Conservation (phyloP, 2,113 vertebrate genomes). For the Centropus bengalensis region DNA sequence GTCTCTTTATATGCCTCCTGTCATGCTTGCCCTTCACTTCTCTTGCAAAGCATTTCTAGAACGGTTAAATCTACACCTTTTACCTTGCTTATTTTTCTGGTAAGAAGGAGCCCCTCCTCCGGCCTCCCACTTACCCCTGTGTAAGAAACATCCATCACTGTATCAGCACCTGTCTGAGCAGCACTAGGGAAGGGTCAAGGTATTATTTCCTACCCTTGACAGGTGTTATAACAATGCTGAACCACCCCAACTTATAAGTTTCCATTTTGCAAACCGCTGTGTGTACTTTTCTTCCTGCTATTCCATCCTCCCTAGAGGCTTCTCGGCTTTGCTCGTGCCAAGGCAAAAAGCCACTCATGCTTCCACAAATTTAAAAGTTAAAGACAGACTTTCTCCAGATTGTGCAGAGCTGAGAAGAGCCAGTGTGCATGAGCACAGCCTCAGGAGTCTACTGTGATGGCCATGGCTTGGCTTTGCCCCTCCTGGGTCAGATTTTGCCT, state of each 20-base stretch:
- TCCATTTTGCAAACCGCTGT: neutral
- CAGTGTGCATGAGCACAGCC: accelerated
- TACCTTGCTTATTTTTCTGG: neutral
- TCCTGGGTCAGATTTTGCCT: neutral
- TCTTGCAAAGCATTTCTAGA: neutral
- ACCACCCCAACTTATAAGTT: neutral
- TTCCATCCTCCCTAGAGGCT: neutral
- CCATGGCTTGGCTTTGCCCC: neutral
- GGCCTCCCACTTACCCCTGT: neutral
- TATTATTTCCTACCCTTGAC: slow-evolving; percentile 13
- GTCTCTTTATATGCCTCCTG: neutral
- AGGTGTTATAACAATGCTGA: neutral
- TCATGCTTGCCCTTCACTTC: neutral
- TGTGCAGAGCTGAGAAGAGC: accelerated
- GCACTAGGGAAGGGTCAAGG: neutral
- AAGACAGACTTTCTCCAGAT: neutral
- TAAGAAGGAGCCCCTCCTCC: neutral
- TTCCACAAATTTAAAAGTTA: neutral
- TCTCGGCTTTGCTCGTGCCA: neutral
- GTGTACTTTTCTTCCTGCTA: neutral
- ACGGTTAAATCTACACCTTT: neutral
- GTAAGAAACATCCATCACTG: slow-evolving; percentile 37
- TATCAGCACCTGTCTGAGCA: slow-evolving; percentile 4
- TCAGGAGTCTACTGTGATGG: neutral
- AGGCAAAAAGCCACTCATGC: neutral